These are phyloP conservation scores for Xenopus petersii DNA, from an alignment of 2,797 vertebrate genomes.

Conservation along the genomic window DNA sequence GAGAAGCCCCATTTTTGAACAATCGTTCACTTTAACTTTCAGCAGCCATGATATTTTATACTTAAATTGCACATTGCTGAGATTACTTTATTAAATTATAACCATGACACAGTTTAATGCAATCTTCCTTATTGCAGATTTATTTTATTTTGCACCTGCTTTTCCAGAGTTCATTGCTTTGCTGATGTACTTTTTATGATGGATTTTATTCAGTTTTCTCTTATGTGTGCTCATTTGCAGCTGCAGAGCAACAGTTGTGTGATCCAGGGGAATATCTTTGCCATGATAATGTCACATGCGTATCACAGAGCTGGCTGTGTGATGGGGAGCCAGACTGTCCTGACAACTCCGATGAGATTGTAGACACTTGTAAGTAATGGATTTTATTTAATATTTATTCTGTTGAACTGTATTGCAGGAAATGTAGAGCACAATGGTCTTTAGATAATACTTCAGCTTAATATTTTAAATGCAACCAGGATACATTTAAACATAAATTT, in stretches of 20 bases:
- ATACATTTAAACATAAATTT: too few relatives aligned
- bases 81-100: slow-evolving; percentile 42
- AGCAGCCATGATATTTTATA: slow-evolving; percentile 44
- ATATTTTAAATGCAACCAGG: too few relatives aligned
- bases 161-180: slow-evolving; percentile 1
- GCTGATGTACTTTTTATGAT: background rate
- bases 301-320: slow-evolving; percentile 87
- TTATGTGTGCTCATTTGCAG: slow-evolving; percentile 56
- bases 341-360: slow-evolving; percentile 83
- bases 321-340: slow-evolving; percentile 90
- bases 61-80: slow-evolving; percentile 20
- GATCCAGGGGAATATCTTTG: slow-evolving; percentile 90
- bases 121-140: slow-evolving; percentile 23
- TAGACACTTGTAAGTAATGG: slow-evolving; percentile 78
- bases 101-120: slow-evolving; percentile 36
- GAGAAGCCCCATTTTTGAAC: slow-evolving; percentile 30
- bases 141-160: slow-evolving; percentile 22
- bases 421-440: too few relatives aligned
- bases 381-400: background rate
- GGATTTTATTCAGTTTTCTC: slow-evolving; percentile 50
- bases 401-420: too few relatives aligned
- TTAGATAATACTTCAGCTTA: too few relatives aligned
- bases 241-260: slow-evolving; percentile 81
- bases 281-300: slow-evolving; percentile 75
- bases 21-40: slow-evolving; percentile 15